phyloP scores from a whole-genome alignment of 2,113 vertebrate species.

The Microcebus lehilahytsara region DNA sequence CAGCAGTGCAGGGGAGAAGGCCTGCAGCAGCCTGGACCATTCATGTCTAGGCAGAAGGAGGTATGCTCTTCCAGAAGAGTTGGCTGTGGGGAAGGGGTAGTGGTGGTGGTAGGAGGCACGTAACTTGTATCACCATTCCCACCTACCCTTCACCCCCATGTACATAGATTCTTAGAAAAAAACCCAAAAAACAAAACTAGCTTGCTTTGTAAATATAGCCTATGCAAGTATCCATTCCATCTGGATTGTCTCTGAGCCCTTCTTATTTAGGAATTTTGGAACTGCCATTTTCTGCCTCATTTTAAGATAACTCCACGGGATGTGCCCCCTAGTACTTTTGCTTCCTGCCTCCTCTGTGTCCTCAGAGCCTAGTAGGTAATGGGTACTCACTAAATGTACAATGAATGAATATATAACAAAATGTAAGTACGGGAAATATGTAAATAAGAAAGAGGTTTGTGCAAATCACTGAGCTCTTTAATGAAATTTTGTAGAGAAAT shows the following conservation, averaged over 20 bases:
- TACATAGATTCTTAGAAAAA: neutral
- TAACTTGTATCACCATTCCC: neutral
- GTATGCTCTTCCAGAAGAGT: neutral
- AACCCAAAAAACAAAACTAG: neutral
- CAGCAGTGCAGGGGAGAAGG: neutral
- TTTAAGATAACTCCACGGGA: neutral
- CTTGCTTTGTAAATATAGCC: neutral
- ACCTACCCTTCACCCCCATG: too few species aligned
- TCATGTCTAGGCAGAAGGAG: neutral
- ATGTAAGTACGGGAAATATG: neutral
- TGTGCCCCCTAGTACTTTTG: neutral
- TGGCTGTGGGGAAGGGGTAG: neutral
- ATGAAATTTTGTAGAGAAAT: too few species aligned
- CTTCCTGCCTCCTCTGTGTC: neutral
- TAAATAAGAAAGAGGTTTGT: neutral
- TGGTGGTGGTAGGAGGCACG: too few species aligned
- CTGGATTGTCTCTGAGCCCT: neutral
- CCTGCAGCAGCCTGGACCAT: neutral
- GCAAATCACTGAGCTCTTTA: too few species aligned
- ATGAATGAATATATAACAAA: neutral
- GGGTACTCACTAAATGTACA: neutral
- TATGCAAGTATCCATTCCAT: neutral
- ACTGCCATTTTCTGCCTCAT: neutral
- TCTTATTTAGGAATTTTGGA: neutral
- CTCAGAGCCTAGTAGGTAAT: neutral